Conservation (phyloP, 1,140 invertebrate species). For the Chrysomallon squamiferum region DNA sequence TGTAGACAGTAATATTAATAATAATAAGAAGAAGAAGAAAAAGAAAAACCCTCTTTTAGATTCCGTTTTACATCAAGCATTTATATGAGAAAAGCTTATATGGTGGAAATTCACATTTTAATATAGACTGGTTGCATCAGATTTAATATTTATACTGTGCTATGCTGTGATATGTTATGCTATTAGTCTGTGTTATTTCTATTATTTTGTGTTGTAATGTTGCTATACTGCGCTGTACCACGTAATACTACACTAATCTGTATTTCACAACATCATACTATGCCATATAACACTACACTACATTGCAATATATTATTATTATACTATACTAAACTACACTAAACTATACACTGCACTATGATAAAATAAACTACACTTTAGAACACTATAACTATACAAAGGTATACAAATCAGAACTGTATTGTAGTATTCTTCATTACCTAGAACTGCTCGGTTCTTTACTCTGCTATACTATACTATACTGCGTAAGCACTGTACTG, state of each 20-base stretch:
- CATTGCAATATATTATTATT: slow-evolving; percentile 13
- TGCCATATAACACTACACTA: slow-evolving; percentile 18
- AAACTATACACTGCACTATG: slow-evolving; percentile 12
- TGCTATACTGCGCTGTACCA: slow-evolving; percentile 15
- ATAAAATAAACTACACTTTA: slow-evolving; percentile 14
- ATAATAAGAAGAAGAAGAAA: too few species aligned
- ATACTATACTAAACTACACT: slow-evolving; percentile 26
- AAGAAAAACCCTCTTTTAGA: too few species aligned
- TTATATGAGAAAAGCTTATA: too few species aligned
- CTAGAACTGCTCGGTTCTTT: slow-evolving; percentile 12
- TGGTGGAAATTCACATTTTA: too few species aligned
- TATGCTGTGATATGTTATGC: slow-evolving; percentile 12
- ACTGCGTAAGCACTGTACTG: slow-evolving; percentile 1
- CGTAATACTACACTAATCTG: slow-evolving; percentile 12
- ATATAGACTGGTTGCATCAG: too few species aligned
- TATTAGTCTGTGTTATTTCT: too few species aligned
- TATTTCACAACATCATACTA: slow-evolving; percentile 8
- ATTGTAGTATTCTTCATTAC: slow-evolving; percentile 14
- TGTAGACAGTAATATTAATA: too few species aligned
- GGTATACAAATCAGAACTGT: slow-evolving; percentile 8
- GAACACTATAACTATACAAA: slow-evolving; percentile 14
- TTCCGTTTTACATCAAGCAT: too few species aligned
- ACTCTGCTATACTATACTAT: slow-evolving; percentile 17
- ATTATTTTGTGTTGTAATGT: too few species aligned
- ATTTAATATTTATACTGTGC: slow-evolving; percentile 17